Percentiles rank a stretch among this genome's conserved stretches.
Evolutionary conservation across 2,797 vertebrate genomes (phyloP).

Genomic region (Anguilla megastoma): DNA sequence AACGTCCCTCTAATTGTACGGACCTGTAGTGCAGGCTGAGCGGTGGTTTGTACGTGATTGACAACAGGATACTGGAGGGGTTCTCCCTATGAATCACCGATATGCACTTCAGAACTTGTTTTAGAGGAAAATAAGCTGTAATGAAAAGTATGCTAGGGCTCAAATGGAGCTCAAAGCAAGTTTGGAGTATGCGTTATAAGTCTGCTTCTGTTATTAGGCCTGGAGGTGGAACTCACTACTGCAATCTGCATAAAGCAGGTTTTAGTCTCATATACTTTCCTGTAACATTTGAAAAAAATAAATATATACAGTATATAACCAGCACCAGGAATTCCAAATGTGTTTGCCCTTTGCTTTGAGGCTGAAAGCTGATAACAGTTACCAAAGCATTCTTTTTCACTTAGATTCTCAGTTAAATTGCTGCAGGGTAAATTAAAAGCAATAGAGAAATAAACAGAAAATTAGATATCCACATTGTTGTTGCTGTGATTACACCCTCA

Average conservation of each 20-base stretch:
- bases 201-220: not conserved
- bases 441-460: not conserved
- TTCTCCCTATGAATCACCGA: not conserved
- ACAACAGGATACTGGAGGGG: not conserved
- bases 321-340: not conserved
- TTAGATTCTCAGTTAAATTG: not conserved
- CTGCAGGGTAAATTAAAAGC: not conserved
- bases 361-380: not conserved
- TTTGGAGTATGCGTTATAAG: not conserved
- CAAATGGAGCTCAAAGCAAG: not conserved
- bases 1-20: constrained; percentile 7
- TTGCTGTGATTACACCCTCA: not conserved
- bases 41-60: not conserved
- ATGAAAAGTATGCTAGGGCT: not conserved
- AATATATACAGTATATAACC: not conserved
- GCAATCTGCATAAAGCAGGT: not conserved
- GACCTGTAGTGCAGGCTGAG: not conserved
- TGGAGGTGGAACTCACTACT: not conserved
- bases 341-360: not conserved
- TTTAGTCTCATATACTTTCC: constrained; percentile 1
- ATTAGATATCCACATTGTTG: not conserved
- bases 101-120: constrained; percentile 19
- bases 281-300: not conserved
- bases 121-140: constrained; percentile 12
- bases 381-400: not conserved